Conservation (phyloP, 1,140 invertebrate species). For the Littorina saxatilis region DNA sequence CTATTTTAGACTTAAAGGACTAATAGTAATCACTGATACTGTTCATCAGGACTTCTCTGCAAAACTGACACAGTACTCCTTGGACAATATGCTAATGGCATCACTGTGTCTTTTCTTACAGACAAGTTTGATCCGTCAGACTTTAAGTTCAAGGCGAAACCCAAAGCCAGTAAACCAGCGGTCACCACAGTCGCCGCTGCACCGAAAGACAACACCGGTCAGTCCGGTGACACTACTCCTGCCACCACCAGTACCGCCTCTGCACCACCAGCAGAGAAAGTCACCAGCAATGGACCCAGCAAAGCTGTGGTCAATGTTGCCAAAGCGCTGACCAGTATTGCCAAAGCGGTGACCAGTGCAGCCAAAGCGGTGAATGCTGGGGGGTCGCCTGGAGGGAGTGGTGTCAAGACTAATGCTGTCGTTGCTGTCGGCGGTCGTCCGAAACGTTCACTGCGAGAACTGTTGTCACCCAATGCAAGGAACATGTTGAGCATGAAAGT, state of each 20-base stretch:
- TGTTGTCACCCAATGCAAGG: background rate
- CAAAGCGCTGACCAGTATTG: background rate
- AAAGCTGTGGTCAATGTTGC: background rate
- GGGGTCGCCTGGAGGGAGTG: too few species aligned
- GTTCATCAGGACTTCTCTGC: too few species aligned
- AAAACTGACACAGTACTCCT: too few species aligned
- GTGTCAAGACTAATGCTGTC: too few species aligned
- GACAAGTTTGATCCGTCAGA: constrained; percentile 49
- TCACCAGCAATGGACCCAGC: constrained; percentile 15
- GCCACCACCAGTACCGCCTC: background rate
- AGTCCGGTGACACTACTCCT: background rate
- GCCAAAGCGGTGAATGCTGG: background rate
- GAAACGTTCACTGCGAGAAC: background rate
- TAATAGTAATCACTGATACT: too few species aligned
- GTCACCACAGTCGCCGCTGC: too few species aligned
- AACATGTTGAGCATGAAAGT: constrained; percentile 29
- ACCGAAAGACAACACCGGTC: too few species aligned
- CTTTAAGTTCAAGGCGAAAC: constrained; percentile 43
- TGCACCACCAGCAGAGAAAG: background rate
- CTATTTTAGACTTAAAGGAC: too few species aligned
- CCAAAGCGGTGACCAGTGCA: background rate
- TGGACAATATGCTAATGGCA: too few species aligned
- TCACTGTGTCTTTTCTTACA: constrained; percentile 37
- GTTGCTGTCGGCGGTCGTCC: background rate
- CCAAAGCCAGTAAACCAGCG: constrained; percentile 24